Percentiles rank a stretch among this genome's conserved stretches.
These are phyloP conservation scores for Thrips palmi DNA, from an alignment of 1,140 invertebrate genomes.

Conservation along the genomic window DNA sequence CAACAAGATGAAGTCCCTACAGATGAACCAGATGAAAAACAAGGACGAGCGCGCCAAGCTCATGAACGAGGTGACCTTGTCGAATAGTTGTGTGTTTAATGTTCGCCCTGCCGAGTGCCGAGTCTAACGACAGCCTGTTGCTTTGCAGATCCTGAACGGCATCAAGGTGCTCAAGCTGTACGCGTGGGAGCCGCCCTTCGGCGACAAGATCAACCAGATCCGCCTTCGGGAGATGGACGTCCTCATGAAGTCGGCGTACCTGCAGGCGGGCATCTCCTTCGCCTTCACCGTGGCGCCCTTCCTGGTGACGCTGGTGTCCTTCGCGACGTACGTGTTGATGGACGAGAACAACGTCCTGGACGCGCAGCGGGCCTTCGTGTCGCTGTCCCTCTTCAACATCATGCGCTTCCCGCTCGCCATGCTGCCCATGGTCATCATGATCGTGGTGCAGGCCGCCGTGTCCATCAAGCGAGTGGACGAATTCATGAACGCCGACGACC, in stretches of 20 bases:
- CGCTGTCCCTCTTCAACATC: conserved; percentile 38
- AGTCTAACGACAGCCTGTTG: background rate
- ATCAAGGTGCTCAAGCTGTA: conserved; percentile 6
- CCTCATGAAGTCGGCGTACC: background rate
- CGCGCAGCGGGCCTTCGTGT: conserved; percentile 40
- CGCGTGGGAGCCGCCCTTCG: background rate
- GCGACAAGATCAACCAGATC: background rate
- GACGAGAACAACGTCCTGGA: conserved; percentile 9
- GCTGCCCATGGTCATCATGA: too few relatives aligned
- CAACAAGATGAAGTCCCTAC: conserved; percentile 22
- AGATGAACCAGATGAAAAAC: conserved; percentile 27
- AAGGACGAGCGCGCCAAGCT: conserved; percentile 31
- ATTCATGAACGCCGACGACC: conserved; percentile 75
- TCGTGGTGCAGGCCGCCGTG: conserved; percentile 26
- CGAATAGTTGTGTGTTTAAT: background rate
- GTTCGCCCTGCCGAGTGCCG: background rate
- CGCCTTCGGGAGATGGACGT: background rate
- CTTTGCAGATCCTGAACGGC: background rate
- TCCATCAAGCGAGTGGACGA: conserved; percentile 46
- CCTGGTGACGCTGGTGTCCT: conserved; percentile 6
- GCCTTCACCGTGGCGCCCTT: background rate
- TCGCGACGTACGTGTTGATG: conserved; percentile 8
- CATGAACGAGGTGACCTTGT: conserved; percentile 29
- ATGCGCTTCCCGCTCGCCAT: conserved; percentile 26
- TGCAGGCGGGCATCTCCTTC: background rate